These are phyloP conservation scores for Drosophila triauraria DNA, from an alignment of 1,140 invertebrate species.

Conservation along the genomic window DNA sequence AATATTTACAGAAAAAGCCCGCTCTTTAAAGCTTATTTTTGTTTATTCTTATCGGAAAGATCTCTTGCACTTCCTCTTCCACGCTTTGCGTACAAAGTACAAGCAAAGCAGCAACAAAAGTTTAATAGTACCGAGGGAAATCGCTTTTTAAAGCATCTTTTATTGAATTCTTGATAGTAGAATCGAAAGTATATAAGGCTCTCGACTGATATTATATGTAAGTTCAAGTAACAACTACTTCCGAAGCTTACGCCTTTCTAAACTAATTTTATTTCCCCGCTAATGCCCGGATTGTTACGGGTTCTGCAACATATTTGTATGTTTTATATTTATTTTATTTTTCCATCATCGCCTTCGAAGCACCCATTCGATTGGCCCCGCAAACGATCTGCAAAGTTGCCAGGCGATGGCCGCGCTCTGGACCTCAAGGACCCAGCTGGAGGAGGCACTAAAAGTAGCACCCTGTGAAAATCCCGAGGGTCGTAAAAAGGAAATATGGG, in stretches of 20 bases:
- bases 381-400: constrained; percentile 39
- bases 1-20: too few species aligned
- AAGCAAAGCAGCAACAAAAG: too few species aligned
- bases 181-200: too few species aligned
- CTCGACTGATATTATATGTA: too few species aligned
- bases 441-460: constrained; percentile 19
- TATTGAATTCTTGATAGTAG: too few species aligned
- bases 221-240: background rate
- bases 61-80: too few species aligned
- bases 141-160: too few species aligned
- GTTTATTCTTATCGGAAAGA: too few species aligned
- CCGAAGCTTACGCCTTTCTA: background rate
- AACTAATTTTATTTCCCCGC: constrained; percentile 12
- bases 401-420: background rate
- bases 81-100: too few species aligned
- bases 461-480: constrained; percentile 12
- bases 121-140: too few species aligned
- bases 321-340: constrained; percentile 4
- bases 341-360: background rate
- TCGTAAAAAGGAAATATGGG: constrained; percentile 42
- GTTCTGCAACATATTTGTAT: background rate
- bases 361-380: constrained; percentile 6
- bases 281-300: background rate
- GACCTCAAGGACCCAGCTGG: constrained; percentile 34
- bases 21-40: too few species aligned